These are phyloP conservation scores for Erannis defoliaria DNA, from an alignment of 2,888 invertebrate species.

Conservation along the genomic window DNA sequence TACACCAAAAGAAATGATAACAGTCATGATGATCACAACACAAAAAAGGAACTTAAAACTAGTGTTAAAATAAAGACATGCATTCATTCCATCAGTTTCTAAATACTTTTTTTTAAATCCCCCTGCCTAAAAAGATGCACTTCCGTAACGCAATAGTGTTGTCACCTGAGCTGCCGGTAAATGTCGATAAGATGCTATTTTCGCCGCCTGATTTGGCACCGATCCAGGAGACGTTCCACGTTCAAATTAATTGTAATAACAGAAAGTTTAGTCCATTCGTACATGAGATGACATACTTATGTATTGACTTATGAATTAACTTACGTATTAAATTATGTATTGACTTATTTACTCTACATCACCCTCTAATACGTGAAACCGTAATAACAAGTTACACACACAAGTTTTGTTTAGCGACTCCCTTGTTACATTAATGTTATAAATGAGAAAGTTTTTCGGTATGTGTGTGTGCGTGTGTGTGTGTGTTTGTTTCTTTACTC, in stretches of 20 bases:
- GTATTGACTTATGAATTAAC: too few species aligned
- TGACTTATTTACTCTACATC: too few species aligned
- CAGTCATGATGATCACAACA: too few species aligned
- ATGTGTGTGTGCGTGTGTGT: too few species aligned
- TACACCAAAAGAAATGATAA: too few species aligned
- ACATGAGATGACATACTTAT: background rate
- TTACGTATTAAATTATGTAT: too few species aligned
- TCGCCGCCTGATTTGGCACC: constrained; percentile 57
- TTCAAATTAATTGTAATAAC: constrained; percentile 44
- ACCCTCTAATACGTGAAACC: too few species aligned
- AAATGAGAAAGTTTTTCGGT: too few species aligned
- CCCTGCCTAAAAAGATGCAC: constrained; percentile 17
- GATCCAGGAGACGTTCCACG: constrained; percentile 50
- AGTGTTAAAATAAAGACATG: background rate
- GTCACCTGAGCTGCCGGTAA: constrained; percentile 57
- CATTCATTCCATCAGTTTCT: background rate
- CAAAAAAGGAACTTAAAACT: background rate
- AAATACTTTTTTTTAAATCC: background rate
- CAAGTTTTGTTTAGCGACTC: too few species aligned
- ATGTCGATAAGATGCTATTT: constrained; percentile 71
- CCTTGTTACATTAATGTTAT: too few species aligned
- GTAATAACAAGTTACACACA: too few species aligned
- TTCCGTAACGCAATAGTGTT: constrained; percentile 62
- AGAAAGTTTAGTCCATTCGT: constrained; percentile 26
- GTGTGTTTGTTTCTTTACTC: too few species aligned